Conservation (phyloP, 2,888 invertebrate species). For the Ptychoptera contaminata region DNA sequence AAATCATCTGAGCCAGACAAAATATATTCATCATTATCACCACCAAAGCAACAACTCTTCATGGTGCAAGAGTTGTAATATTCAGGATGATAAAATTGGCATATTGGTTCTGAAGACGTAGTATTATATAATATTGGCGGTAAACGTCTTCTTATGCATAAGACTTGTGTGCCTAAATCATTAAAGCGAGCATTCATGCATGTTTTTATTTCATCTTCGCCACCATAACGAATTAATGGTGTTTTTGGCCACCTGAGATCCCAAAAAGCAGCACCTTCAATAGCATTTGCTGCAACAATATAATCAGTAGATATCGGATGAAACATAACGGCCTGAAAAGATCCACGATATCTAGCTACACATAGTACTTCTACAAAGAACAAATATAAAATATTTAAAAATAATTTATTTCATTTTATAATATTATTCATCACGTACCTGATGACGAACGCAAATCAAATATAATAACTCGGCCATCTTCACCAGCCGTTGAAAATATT, state of each 20-base stretch:
- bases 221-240: conserved; percentile 51
- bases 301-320: conserved; percentile 70
- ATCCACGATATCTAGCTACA: conserved; percentile 49
- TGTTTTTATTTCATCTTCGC: conserved; percentile 47
- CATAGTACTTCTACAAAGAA: conserved; percentile 38
- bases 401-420: no score
- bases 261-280: conserved; percentile 80
- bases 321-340: conserved; percentile 93
- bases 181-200: conserved; percentile 91
- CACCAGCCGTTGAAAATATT: conserved; percentile 79
- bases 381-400: no score
- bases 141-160: conserved; percentile 70
- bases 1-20: conserved; percentile 93
- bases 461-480: conserved; percentile 75
- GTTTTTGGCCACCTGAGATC: conserved; percentile 69
- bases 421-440: no score
- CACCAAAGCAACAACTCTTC: conserved; percentile 93
- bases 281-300: conserved; percentile 77
- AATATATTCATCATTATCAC: conserved; percentile 74
- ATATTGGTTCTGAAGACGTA: conserved; percentile 51
- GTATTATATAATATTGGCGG: conserved; percentile 70
- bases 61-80: conserved; percentile 95
- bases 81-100: conserved; percentile 78
- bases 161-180: conserved; percentile 53
- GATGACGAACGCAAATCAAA: conserved; percentile 47